Conservation (phyloP, 2,888 invertebrate species). For the Rapana venosa region DNA sequence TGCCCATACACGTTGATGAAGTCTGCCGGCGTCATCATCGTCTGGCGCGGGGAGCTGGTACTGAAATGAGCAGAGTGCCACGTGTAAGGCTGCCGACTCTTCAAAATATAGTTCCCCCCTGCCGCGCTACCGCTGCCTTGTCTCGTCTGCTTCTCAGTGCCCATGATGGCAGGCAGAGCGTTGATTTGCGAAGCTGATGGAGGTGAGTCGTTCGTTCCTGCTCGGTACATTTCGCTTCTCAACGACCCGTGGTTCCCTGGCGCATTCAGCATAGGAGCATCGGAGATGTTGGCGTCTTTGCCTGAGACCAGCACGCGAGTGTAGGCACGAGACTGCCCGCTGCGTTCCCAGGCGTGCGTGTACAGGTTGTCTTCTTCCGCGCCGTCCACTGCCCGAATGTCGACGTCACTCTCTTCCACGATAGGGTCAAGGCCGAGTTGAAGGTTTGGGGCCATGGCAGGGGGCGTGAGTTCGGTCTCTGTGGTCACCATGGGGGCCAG, state of each 20-base stretch:
- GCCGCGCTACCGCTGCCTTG: neutral
- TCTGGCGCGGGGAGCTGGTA: neutral
- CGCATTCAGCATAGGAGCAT: slow-evolving; percentile 29
- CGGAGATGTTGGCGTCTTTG: slow-evolving; percentile 37
- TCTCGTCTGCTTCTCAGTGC: neutral
- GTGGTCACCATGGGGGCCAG: slow-evolving; percentile 2
- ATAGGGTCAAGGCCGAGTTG: slow-evolving; percentile 28
- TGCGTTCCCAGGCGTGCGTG: slow-evolving; percentile 26
- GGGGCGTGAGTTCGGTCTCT: slow-evolving; percentile 18
- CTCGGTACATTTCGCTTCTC: slow-evolving; percentile 33
- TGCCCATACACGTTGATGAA: slow-evolving; percentile 35
- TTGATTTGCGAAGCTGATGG: neutral
- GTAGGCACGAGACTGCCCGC: slow-evolving; percentile 22
- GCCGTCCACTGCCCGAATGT: slow-evolving; percentile 28
- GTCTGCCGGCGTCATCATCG: slow-evolving; percentile 29
- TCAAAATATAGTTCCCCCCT: slow-evolving; percentile 31
- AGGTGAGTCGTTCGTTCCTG: neutral
- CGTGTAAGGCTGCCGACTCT: slow-evolving; percentile 18
- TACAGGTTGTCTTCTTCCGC: slow-evolving; percentile 25
- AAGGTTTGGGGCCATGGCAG: slow-evolving; percentile 16
- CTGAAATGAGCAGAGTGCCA: slow-evolving; percentile 21
- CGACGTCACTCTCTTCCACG: slow-evolving; percentile 30
- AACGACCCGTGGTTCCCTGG: slow-evolving; percentile 16
- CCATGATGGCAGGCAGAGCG: neutral
- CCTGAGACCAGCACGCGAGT: slow-evolving; percentile 26